Evolutionary conservation across 1,140 invertebrate species (phyloP).

Genomic region (Helicoverpa armigera): DNA sequence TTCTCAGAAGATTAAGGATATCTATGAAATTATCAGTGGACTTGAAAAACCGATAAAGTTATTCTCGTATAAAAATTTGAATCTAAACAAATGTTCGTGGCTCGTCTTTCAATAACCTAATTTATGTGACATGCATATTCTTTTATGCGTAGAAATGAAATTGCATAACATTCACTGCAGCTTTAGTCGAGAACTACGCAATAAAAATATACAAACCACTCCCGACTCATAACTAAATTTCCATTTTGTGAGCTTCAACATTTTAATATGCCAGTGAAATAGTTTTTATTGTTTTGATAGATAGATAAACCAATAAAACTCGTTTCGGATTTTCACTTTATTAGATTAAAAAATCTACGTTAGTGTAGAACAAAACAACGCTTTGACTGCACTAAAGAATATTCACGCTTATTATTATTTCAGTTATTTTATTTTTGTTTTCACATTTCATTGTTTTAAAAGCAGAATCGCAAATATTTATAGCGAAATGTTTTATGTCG

Average conservation of each 20-base stretch:
- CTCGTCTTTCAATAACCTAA: neutral
- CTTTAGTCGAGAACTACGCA: neutral
- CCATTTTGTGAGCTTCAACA: constrained; percentile 17
- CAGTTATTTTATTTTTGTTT: neutral
- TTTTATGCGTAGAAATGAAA: neutral
- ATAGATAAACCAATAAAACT: constrained; percentile 31
- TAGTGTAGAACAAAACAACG: neutral
- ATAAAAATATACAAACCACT: constrained; percentile 29
- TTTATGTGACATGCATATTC: neutral
- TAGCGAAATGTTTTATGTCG: neutral
- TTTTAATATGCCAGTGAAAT: constrained; percentile 18
- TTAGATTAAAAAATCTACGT: constrained; percentile 17
- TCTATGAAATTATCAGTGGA: no score
- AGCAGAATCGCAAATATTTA: constrained; percentile 1
- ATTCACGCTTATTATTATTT: neutral
- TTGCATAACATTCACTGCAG: neutral
- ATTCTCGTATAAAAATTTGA: neutral
- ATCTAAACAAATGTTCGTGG: neutral
- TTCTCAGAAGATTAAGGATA: no score
- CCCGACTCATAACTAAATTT: constrained; percentile 17
- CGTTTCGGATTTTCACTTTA: constrained; percentile 13
- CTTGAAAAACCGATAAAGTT: no score
- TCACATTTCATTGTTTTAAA: neutral
- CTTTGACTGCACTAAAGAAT: constrained; percentile 10
- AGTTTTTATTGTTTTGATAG: constrained; percentile 36